Percentiles rank a stretch among this genome's conserved stretches.
phyloP scores from a whole-genome alignment of 2,797 vertebrate genomes.

The Onychomys leucogaster region DNA sequence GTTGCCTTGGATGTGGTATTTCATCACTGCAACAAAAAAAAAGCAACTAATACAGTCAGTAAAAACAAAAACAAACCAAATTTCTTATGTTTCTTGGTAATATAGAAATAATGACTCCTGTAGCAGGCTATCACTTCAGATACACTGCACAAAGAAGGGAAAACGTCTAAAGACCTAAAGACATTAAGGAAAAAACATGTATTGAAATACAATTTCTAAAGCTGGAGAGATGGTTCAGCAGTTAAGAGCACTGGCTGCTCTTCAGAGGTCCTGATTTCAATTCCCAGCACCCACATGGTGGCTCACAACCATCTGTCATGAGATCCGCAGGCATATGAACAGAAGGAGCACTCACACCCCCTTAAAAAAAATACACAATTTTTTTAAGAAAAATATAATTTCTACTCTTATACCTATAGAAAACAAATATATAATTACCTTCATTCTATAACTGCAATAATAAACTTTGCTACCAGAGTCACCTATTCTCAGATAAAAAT shows the following conservation, averaged over 20 bases:
- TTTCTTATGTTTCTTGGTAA: neutral
- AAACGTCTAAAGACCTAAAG: slow-evolving; percentile 9
- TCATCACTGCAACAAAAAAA: neutral
- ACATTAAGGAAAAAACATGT: neutral
- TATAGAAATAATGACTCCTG: slow-evolving; percentile 31
- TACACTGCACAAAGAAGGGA: neutral
- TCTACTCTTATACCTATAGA: neutral
- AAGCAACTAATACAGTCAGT: neutral
- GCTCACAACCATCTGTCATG: neutral
- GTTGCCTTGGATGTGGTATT: neutral
- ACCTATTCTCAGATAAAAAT: slow-evolving; percentile 50
- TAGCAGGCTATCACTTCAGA: neutral
- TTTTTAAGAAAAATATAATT: neutral
- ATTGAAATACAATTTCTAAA: slow-evolving; percentile 52
- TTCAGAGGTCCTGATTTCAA: neutral
- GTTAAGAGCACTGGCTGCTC: neutral
- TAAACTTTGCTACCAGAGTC: slow-evolving; percentile 48
- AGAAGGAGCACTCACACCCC: neutral
- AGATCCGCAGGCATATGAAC: neutral
- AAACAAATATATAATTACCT: slow-evolving; percentile 33
- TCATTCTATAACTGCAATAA: slow-evolving; percentile 53
- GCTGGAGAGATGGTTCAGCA: neutral
- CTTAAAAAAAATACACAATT: neutral
- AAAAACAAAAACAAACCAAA: neutral
- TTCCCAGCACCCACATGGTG: neutral